Base-by-base conservation (phyloP, 1,140 invertebrate species). In the Bombus affinis region DNA sequence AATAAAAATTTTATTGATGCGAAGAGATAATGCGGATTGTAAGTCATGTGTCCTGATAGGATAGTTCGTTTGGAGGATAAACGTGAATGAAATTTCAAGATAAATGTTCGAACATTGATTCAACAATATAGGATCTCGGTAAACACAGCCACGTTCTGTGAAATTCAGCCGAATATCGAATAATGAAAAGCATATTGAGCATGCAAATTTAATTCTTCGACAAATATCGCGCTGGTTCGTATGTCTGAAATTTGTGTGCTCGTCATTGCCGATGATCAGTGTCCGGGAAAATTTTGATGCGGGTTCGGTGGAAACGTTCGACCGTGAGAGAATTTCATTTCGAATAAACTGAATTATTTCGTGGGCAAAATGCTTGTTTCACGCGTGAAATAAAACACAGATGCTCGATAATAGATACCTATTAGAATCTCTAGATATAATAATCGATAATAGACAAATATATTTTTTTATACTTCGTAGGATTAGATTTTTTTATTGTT, bases 191-290 rank as follows among this genome's bases (percentile, higher is more conserved):
- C 42, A 44, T 22, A 73, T 73, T 73, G 39, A 73, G 71, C 71
- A 32, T 47, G 42, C 71, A 73, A 73, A 73, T 73, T 73, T 73
- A 73, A 73, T 73, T 73, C 44, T 44, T 73, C 71, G 71, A 32
- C 71, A 73, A 73, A 73, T 47, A 73, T 47, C 71, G 44, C 28
- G n/a, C 1, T 37, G 25, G 28, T 15, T 72, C 18, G 70, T 15
- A 42, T 13, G 42, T 8, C 13, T 2, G 71, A 73, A 73, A 73
- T 44, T 72, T 32, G 71, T 32, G n/a, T 5, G n/a, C n/a, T 47
- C 39, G 39, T 6, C 13, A 72, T 42, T 72, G 42, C 28, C 71
- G 71, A 28, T 47, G 71, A 44, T 73, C 71, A 32, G 42, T n/a
- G 42, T 10, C 28, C 13, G 42, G 42, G 42, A 32, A 73, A 73